These are phyloP conservation scores for Oasisia sp. DNA, from an alignment of 2,888 invertebrate species.

Conservation along the genomic window DNA sequence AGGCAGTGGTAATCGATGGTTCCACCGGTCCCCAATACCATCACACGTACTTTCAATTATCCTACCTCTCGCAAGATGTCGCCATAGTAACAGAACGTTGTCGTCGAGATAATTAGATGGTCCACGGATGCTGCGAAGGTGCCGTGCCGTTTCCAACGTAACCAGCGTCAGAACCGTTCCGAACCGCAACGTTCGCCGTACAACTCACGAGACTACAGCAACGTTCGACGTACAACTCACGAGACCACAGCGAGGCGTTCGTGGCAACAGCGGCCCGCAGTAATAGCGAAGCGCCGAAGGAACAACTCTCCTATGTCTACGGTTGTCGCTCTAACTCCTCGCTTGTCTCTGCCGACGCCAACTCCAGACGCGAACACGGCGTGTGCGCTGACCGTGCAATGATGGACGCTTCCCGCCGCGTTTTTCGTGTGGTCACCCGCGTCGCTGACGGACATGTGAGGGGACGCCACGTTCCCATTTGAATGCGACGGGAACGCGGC, in stretches of 20 bases:
- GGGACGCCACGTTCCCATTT: not conserved
- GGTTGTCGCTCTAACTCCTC: not conserved
- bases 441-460: not conserved
- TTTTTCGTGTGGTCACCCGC: not conserved
- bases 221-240: not conserved
- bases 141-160: not conserved
- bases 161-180: not conserved
- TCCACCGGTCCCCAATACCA: no score
- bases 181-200: not conserved
- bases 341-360: not conserved
- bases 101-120: not conserved
- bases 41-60: not conserved
- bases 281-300: not conserved
- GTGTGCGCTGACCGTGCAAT: not conserved
- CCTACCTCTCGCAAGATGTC: not conserved
- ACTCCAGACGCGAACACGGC: not conserved
- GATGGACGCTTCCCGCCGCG: not conserved
- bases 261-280: not conserved
- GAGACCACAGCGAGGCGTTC: not conserved
- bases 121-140: not conserved
- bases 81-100: not conserved
- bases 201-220: not conserved
- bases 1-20: no score
- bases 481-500: not conserved
- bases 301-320: not conserved